phyloP scores from a whole-genome alignment of 2,113 vertebrate genomes.

The Ursus arctos region DNA sequence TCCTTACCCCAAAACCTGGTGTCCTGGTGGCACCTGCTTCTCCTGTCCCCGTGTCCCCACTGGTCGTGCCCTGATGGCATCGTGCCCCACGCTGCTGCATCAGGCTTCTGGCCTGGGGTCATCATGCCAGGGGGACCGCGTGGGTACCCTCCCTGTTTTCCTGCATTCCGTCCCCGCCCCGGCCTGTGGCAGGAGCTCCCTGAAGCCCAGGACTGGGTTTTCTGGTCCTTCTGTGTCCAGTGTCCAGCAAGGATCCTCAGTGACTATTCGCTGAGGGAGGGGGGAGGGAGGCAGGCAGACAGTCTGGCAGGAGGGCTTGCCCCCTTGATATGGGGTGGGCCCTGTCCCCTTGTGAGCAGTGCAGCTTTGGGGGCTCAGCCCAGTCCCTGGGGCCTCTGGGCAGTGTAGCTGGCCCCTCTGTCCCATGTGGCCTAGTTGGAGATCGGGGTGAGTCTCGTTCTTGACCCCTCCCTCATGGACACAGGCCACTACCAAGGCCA shows the following conservation, averaged over 20 bases:
- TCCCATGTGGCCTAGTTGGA: accelerated
- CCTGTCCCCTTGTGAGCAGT: neutral
- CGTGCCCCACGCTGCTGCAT: accelerated
- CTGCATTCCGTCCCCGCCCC: neutral
- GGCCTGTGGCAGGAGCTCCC: neutral
- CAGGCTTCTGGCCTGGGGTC: neutral
- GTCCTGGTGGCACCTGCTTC: neutral
- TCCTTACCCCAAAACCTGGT: neutral
- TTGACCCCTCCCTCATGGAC: neutral
- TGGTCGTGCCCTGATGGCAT: too few relatives aligned
- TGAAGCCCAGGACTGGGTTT: neutral
- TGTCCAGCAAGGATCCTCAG: neutral
- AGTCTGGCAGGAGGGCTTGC: neutral
- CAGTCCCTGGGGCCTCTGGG: neutral
- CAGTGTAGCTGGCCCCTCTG: accelerated
- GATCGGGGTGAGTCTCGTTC: too few relatives aligned
- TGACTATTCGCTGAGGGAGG: neutral
- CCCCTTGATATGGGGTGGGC: neutral
- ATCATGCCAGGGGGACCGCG: neutral
- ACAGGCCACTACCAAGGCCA: neutral
- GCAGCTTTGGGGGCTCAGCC: neutral
- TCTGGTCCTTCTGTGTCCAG: neutral
- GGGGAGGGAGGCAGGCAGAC: neutral
- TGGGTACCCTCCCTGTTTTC: neutral
- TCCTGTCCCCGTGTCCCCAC: accelerated